phyloP scores from a whole-genome alignment of 30 jellyfish, hydroid and myxozoan species.

The Turritopsis dohrnii region DNA sequence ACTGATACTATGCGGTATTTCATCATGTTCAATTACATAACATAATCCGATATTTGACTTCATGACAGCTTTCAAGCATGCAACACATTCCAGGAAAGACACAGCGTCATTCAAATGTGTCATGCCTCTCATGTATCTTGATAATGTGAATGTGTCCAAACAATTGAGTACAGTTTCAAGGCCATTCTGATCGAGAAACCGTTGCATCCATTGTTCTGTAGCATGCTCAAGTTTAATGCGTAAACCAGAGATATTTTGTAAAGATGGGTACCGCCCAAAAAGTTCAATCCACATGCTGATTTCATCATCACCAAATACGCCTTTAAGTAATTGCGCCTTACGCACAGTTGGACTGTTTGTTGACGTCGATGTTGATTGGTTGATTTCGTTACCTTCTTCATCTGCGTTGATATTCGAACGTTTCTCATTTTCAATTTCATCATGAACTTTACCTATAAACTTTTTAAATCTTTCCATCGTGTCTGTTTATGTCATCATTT shows the following conservation, averaged over 20 bases:
- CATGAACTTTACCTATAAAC: constrained; percentile 6
- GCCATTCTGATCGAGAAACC: constrained; percentile 21
- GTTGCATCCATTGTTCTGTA: constrained; percentile 18
- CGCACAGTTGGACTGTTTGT: background rate
- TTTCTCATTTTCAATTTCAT: constrained; percentile 21
- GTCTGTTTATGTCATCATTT: no score
- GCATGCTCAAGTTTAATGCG: constrained; percentile 24
- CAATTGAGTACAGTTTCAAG: constrained; percentile 15
- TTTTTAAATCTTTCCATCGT: constrained; percentile 14
- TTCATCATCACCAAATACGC: constrained; percentile 33
- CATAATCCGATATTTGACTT: constrained; percentile 76
- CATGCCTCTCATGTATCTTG: background rate
- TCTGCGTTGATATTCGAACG: background rate
- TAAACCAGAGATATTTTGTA: constrained; percentile 30
- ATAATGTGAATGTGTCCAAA: background rate
- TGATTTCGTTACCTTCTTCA: background rate
- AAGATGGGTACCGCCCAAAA: constrained; percentile 13
- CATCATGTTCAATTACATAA: constrained; percentile 42
- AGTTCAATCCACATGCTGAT: constrained; percentile 18
- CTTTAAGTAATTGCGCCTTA: background rate
- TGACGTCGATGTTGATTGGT: background rate
- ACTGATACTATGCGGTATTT: constrained; percentile 38
- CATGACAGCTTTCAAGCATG: constrained; percentile 75
- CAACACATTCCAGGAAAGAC: constrained; percentile 47
- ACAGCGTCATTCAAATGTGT: constrained; percentile 53